A percentile compares a stretch with the other conserved stretches of the same genome.
phyloP scores from a whole-genome alignment of 1,140 invertebrate species.

The Bombus pyrosoma region DNA sequence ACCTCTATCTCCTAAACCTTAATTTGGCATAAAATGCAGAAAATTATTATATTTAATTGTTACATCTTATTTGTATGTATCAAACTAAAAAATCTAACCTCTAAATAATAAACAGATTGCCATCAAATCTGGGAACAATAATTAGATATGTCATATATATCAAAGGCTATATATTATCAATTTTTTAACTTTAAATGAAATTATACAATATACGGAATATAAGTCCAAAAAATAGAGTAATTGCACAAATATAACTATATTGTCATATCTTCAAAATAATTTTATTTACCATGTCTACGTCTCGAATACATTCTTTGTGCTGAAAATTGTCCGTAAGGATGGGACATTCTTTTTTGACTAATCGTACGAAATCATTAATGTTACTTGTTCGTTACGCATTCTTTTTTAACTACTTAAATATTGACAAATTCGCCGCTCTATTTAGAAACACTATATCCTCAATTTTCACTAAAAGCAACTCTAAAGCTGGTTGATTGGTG shows the following conservation, averaged over 20 bases:
- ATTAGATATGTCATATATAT: neutral
- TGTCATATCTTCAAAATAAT: neutral
- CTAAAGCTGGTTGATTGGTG: neutral
- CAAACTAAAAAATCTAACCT: constrained; percentile 1
- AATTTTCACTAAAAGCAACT: neutral
- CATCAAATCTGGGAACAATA: neutral
- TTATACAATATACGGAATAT: neutral
- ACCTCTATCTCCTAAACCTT: constrained; percentile 16
- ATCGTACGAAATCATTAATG: neutral
- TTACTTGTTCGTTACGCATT: neutral
- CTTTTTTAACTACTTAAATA: neutral
- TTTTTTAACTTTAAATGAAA: neutral
- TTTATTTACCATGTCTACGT: constrained; percentile 10
- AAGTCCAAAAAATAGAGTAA: neutral
- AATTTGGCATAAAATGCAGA: neutral
- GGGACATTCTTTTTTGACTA: neutral
- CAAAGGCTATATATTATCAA: neutral
- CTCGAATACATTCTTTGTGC: neutral
- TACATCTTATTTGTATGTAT: neutral
- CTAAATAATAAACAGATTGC: neutral
- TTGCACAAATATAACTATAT: neutral
- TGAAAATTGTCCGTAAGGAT: neutral
- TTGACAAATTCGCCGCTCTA: constrained; percentile 6
- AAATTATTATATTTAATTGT: neutral
- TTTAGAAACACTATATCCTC: neutral